These are phyloP conservation scores for Cyprinodon brontotheroides DNA, from an alignment of 2,113 vertebrate species.

Conservation along the genomic window DNA sequence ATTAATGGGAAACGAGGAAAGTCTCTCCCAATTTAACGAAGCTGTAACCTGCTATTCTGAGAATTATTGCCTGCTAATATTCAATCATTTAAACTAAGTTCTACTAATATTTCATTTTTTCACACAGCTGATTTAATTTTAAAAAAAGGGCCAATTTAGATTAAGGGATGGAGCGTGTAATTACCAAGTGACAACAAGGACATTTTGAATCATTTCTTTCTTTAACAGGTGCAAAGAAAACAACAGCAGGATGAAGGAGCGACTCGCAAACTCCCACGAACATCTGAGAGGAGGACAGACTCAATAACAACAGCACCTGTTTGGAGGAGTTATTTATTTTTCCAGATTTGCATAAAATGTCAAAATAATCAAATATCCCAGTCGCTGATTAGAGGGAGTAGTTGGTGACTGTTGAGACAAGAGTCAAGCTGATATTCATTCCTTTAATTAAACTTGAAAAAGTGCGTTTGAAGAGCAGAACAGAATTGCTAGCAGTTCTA, in stretches of 20 bases:
- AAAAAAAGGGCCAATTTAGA: not conserved
- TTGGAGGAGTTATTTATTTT: not conserved
- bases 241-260: not conserved
- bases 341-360: not conserved
- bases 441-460: no score
- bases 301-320: slow-evolving; percentile 8
- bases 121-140: not conserved
- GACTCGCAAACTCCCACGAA: slow-evolving; percentile 15
- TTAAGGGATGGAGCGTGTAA: not conserved
- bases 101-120: not conserved
- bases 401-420: not conserved
- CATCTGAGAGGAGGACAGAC: slow-evolving; percentile 1
- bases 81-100: no score
- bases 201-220: not conserved
- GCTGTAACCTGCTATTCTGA: not conserved
- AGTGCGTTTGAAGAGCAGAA: no score
- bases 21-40: not conserved
- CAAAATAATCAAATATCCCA: not conserved
- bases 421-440: no score
- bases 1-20: not conserved
- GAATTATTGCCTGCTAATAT: no score
- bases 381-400: no score
- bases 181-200: not conserved
- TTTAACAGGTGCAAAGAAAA: slow-evolving; percentile 16
- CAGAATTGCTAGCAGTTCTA: no score